Percentiles rank a stretch among this genome's conserved stretches.
These are phyloP conservation scores for Lamellibrachia columna DNA, from an alignment of 2,888 invertebrate genomes.

Conservation along the genomic window DNA sequence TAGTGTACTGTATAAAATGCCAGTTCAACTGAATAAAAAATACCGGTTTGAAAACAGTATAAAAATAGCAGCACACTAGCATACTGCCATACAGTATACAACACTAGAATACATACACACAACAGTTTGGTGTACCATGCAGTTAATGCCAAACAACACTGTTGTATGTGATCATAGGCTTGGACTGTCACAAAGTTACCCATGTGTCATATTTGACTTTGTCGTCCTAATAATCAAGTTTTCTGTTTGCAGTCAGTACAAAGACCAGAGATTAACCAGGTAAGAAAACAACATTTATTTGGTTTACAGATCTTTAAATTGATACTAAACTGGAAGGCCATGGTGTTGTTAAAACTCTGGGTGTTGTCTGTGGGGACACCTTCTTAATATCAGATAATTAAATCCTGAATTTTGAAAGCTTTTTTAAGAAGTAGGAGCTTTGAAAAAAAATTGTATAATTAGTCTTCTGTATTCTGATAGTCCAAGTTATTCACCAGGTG, in stretches of 20 bases:
- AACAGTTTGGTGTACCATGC: too few species aligned
- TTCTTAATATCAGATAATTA: neutral
- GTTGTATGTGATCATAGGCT: too few species aligned
- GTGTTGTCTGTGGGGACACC: neutral
- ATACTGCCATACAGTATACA: too few species aligned
- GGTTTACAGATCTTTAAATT: neutral
- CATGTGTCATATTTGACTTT: neutral
- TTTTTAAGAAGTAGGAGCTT: neutral
- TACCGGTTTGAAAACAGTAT: too few species aligned
- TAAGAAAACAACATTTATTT: conserved; percentile 27
- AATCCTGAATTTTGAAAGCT: neutral
- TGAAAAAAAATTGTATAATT: too few species aligned
- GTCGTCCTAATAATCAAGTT: neutral
- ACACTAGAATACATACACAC: too few species aligned
- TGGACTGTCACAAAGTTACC: neutral
- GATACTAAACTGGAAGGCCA: neutral
- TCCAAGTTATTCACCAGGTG: too few species aligned
- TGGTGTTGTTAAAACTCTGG: neutral
- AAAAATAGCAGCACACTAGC: too few species aligned
- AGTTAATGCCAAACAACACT: too few species aligned
- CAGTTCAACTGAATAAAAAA: too few species aligned
- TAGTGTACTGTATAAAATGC: too few species aligned
- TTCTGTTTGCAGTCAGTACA: conserved; percentile 37
- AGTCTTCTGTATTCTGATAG: too few species aligned
- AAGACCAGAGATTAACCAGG: conserved; percentile 39